Conservation (phyloP, 2,797 vertebrate genomes). For the Eutrigla gurnardus region DNA sequence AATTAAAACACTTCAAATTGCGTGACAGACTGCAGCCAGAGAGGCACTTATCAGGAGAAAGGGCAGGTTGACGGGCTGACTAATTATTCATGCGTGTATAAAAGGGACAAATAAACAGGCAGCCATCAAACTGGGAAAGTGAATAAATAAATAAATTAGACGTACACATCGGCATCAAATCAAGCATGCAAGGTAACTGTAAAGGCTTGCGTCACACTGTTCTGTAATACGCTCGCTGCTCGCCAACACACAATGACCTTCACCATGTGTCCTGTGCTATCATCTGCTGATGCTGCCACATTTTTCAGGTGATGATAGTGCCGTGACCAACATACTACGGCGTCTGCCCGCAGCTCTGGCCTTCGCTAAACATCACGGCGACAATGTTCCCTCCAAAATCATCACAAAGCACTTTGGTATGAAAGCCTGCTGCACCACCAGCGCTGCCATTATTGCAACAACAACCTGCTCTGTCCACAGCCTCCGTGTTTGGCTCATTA, state of each 20-base stretch:
- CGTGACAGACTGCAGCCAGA: conserved; percentile 17
- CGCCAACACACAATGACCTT: conserved; percentile 72
- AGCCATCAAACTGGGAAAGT: conserved; percentile 5
- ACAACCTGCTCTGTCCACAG: conserved; percentile 47
- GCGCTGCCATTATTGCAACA: conserved; percentile 38
- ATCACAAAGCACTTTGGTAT: conserved; percentile 36
- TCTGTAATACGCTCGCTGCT: conserved; percentile 31
- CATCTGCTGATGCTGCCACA: conserved; percentile 62
- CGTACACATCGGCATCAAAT: conserved; percentile 26
- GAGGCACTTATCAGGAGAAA: conserved; percentile 27
- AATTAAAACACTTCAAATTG: conserved; percentile 22
- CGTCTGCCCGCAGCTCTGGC: conserved; percentile 20
- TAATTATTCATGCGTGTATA: conserved; percentile 32
- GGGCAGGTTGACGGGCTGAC: conserved; percentile 20
- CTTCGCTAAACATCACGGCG: conserved; percentile 1
- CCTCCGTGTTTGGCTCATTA: conserved; percentile 57
- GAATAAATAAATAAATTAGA: conserved; percentile 28
- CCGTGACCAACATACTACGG: conserved; percentile 27
- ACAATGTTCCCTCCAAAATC: conserved; percentile 21
- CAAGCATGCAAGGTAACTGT: conserved; percentile 15
- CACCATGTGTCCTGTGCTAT: conserved; percentile 61
- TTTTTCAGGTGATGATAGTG: conserved; percentile 65
- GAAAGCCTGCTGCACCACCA: conserved; percentile 28
- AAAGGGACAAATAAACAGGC: conserved; percentile 22
- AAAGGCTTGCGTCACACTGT: conserved; percentile 28